Percentiles rank a stretch among this genome's conserved stretches.
phyloP scores from a whole-genome alignment of 2,797 vertebrate genomes.

The Anabas testudineus region DNA sequence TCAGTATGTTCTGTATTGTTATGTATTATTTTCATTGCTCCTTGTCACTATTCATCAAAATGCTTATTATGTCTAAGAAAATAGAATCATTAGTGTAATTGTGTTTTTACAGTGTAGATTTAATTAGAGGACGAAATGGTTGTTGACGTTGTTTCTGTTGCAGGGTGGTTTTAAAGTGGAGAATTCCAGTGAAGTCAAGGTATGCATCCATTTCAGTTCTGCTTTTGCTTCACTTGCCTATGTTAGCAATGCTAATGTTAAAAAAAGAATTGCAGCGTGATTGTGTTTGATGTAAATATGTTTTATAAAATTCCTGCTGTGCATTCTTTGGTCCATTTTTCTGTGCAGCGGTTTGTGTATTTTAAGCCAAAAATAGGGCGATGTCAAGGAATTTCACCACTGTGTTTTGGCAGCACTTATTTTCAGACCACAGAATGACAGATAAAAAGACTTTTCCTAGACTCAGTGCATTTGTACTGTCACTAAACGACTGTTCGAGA shows the following conservation, averaged over 20 bases:
- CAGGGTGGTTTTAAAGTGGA: slow-evolving; percentile 95
- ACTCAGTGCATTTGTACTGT: neutral
- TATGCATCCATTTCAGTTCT: slow-evolving; percentile 63
- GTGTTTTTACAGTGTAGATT: neutral
- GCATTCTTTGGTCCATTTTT: slow-evolving; percentile 11
- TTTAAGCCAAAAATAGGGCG: slow-evolving; percentile 22
- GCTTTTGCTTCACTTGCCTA: neutral
- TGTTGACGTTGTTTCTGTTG: slow-evolving; percentile 56
- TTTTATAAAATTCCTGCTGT: neutral
- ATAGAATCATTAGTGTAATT: slow-evolving; percentile 9
- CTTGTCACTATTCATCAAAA: neutral
- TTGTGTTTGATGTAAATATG: neutral
- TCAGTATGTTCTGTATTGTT: neutral
- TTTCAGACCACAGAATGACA: slow-evolving; percentile 10
- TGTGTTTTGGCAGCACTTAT: neutral
- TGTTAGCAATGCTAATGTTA: neutral
- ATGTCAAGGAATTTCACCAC: slow-evolving; percentile 17
- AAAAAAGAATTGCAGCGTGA: neutral
- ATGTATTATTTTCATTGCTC: neutral
- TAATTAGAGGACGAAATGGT: slow-evolving; percentile 6
- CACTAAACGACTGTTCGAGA: neutral
- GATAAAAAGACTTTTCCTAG: slow-evolving; percentile 4
- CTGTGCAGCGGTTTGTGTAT: slow-evolving; percentile 15
- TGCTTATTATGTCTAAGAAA: neutral
- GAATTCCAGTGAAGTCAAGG: slow-evolving; percentile 89